Evolutionary conservation across 2,797 vertebrate genomes (phyloP).

Genomic region (Rhynchotus rufescens): DNA sequence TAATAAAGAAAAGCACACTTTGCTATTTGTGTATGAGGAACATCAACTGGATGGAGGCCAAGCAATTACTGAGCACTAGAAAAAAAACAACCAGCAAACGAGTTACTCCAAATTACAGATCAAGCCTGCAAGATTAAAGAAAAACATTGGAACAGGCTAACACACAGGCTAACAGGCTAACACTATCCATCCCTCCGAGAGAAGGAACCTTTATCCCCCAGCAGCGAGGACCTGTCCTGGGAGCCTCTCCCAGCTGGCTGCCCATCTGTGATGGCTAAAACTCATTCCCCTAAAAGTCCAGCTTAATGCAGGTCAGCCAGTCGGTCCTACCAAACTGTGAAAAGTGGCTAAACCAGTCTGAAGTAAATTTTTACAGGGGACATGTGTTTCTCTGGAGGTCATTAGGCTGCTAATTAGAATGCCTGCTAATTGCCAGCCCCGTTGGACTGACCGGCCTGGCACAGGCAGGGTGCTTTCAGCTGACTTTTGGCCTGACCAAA

Average conservation of each 20-base stretch:
- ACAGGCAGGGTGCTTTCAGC: fast-evolving
- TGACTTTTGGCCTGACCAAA: neutral
- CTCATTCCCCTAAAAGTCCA: fast-evolving
- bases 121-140: neutral
- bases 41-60: slow-evolving; percentile 30
- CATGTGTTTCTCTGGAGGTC: neutral
- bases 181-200: neutral
- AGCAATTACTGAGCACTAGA: neutral
- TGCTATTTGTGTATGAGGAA: slow-evolving; percentile 1
- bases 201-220: neutral
- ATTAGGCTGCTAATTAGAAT: neutral
- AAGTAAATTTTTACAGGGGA: neutral
- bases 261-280: fast-evolving
- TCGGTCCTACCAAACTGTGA: neutral
- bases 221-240: neutral
- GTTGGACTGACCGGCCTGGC: fast-evolving
- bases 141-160: neutral
- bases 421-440: neutral
- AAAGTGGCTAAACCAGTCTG: neutral
- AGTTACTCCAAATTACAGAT: neutral
- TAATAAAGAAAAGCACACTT: neutral
- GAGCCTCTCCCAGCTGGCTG: fast-evolving
- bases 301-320: fast-evolving
- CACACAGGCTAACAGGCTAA: neutral
- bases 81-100: neutral